These are phyloP conservation scores for Drosophila vallismaia DNA, from an alignment of 2,888 invertebrate species.

Conservation along the genomic window DNA sequence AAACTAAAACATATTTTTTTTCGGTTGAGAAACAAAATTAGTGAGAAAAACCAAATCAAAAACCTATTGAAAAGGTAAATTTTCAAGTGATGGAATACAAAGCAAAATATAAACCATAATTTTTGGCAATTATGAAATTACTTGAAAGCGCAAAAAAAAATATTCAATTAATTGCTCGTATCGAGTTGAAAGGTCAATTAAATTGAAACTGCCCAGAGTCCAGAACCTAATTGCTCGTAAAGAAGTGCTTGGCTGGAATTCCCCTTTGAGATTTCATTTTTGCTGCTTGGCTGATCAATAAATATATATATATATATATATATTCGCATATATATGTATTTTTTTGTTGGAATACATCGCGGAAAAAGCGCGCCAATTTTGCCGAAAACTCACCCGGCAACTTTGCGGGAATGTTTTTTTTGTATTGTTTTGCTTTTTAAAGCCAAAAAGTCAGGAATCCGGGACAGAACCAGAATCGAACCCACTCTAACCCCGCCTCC, in stretches of 20 bases:
- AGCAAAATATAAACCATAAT: too few species aligned
- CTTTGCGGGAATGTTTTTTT: slow-evolving; percentile 30
- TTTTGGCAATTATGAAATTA: background rate
- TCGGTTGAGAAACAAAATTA: slow-evolving; percentile 13
- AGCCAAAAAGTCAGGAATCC: slow-evolving; percentile 46
- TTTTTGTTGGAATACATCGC: slow-evolving; percentile 7
- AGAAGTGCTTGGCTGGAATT: slow-evolving; percentile 53
- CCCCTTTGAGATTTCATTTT: slow-evolving; percentile 54
- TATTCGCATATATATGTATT: background rate
- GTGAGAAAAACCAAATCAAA: background rate
- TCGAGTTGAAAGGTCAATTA: slow-evolving; percentile 2
- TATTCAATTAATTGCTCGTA: background rate
- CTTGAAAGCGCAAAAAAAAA: background rate
- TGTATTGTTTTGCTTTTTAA: background rate
- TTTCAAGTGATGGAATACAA: slow-evolving; percentile 17
- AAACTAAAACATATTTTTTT: slow-evolving; percentile 15
- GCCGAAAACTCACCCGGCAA: slow-evolving; percentile 56
- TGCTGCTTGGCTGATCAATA: slow-evolving; percentile 61
- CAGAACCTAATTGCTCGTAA: slow-evolving; percentile 29
- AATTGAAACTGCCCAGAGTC: slow-evolving; percentile 25
- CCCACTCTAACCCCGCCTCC: slow-evolving; percentile 3
- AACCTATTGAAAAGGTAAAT: slow-evolving; percentile 31
- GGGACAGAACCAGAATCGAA: slow-evolving; percentile 22
- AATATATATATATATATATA: slow-evolving; percentile 6
- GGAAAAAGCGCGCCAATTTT: slow-evolving; percentile 70